Evolutionary conservation across 2,888 invertebrate genomes (phyloP).

Genomic region (Rapana venosa): DNA sequence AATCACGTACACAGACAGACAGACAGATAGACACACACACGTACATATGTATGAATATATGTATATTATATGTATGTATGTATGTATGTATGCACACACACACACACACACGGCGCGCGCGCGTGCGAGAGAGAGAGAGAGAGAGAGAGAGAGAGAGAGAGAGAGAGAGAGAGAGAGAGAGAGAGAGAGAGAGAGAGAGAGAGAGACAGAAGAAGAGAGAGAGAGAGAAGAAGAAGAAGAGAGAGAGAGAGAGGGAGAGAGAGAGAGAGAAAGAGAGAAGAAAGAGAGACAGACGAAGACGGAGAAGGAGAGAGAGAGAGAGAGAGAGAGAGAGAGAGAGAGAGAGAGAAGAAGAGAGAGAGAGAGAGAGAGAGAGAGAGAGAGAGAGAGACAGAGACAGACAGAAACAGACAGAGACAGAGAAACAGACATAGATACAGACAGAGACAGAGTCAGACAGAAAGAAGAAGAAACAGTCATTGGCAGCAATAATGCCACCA

Average conservation of each 20-base stretch:
- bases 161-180: no score
- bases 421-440: background rate
- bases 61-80: no score
- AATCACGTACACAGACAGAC: no score
- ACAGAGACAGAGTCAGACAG: background rate
- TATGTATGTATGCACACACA: no score
- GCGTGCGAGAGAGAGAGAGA: no score
- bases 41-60: no score
- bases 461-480: background rate
- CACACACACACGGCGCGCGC: no score
- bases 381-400: constrained; percentile 1
- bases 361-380: constrained; percentile 20
- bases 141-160: no score
- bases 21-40: no score
- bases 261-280: background rate
- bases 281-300: background rate
- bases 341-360: background rate
- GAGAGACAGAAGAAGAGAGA: background rate
- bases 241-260: background rate
- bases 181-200: background rate
- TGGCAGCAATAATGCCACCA: no score
- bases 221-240: background rate
- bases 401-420: constrained; percentile 1
- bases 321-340: background rate
- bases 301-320: background rate